Conservation (phyloP, 2,888 invertebrate species). For the Cephus rjabovi region DNA sequence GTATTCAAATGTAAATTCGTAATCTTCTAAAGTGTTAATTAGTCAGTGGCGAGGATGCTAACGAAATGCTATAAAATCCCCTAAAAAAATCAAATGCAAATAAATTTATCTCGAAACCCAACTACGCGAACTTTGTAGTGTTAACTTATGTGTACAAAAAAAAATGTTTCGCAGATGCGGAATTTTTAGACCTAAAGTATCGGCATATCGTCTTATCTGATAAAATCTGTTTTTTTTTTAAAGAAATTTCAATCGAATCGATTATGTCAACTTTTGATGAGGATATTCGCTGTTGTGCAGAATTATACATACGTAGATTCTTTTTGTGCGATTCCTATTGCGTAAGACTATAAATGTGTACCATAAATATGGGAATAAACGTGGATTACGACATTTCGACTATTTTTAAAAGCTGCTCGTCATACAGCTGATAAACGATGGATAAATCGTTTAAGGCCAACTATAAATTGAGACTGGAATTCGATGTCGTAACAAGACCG, state of each 20-base stretch:
- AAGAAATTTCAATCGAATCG: neutral
- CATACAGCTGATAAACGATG: neutral
- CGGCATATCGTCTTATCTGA: neutral
- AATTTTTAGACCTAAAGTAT: neutral
- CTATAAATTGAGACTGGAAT: neutral
- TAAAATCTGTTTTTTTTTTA: neutral
- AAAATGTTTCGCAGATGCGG: neutral
- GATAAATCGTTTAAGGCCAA: neutral
- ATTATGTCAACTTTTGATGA: neutral
- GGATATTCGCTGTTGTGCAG: neutral
- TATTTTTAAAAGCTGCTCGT: neutral
- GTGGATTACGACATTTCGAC: neutral
- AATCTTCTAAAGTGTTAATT: no score
- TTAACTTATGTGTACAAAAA: neutral
- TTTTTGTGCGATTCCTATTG: neutral
- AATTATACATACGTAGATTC: neutral
- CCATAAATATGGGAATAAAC: neutral
- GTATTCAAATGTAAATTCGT: neutral
- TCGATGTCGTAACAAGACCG: neutral
- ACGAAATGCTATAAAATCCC: neutral
- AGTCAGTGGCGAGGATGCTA: no score
- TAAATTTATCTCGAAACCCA: neutral
- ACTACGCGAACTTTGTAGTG: neutral
- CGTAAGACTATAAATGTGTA: neutral
- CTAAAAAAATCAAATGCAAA: neutral